phyloP scores from a whole-genome alignment of 2,888 invertebrate species.

The Brachypalpus laphriformis region DNA sequence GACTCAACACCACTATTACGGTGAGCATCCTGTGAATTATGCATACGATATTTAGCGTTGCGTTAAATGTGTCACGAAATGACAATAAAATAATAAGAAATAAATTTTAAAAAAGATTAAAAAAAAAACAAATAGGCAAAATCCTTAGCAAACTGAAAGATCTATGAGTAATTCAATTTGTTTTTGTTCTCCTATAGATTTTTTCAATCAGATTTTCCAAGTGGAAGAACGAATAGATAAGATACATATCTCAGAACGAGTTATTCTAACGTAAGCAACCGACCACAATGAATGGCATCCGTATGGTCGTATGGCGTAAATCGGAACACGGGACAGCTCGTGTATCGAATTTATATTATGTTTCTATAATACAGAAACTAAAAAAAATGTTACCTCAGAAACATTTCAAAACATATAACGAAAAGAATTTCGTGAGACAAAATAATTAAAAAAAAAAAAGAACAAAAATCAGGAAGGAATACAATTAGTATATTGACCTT shows the following conservation, averaged over 20 bases:
- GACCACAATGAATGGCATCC: slow-evolving; percentile 32
- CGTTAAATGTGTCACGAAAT: slow-evolving; percentile 47
- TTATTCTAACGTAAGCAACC: slow-evolving; percentile 23
- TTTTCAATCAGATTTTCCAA: background rate
- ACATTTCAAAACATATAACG: slow-evolving; percentile 48
- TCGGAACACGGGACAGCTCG: slow-evolving; percentile 43
- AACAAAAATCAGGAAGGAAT: slow-evolving; percentile 27
- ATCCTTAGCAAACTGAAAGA: slow-evolving; percentile 18
- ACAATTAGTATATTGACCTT: slow-evolving; percentile 54
- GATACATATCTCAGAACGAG: background rate
- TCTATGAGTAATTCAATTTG: slow-evolving; percentile 39
- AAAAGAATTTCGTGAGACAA: background rate
- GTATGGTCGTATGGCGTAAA: slow-evolving; percentile 40
- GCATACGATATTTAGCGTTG: slow-evolving; percentile 41
- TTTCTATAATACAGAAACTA: slow-evolving; percentile 7
- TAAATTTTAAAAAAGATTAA: slow-evolving; percentile 29
- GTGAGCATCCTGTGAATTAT: slow-evolving; percentile 48
- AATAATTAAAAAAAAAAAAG: background rate
- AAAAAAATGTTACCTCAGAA: slow-evolving; percentile 19
- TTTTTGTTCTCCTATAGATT: background rate
- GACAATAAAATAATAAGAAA: slow-evolving; percentile 16
- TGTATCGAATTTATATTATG: slow-evolving; percentile 42
- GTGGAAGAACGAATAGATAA: background rate
- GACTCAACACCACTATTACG: slow-evolving; percentile 36
- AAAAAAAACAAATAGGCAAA: slow-evolving; percentile 1